Evolutionary conservation across 2,888 invertebrate species (phyloP).

Genomic region (Heliconius charithonia): DNA sequence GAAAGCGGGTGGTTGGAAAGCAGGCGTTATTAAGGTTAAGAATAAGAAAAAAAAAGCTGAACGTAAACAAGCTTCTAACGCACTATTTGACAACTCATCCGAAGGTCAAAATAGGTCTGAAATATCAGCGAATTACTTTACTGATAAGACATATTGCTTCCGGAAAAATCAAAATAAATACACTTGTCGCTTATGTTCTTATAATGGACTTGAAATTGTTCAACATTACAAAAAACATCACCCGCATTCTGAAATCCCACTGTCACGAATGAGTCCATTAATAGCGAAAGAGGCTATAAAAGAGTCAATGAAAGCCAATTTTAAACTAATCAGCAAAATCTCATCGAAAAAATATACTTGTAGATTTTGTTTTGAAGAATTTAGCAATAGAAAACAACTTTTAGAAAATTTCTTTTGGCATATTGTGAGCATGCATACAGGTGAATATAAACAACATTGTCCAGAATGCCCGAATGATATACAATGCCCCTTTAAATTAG

Average conservation of each 20-base stretch:
- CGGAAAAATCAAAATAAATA: slow-evolving; percentile 65
- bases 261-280: slow-evolving; percentile 83
- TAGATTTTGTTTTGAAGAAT: slow-evolving; percentile 74
- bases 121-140: slow-evolving; percentile 65
- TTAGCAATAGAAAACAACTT: slow-evolving; percentile 57
- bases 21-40: slow-evolving; percentile 72
- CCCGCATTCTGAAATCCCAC: slow-evolving; percentile 85
- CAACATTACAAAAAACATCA: slow-evolving; percentile 87
- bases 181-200: slow-evolving; percentile 85
- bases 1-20: slow-evolving; percentile 63
- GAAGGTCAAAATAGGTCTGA: slow-evolving; percentile 36
- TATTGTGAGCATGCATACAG: slow-evolving; percentile 88
- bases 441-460: slow-evolving; percentile 89
- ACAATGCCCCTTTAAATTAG: slow-evolving; percentile 64
- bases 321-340: slow-evolving; percentile 65
- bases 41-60: slow-evolving; percentile 64
- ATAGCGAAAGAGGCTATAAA: slow-evolving; percentile 82
- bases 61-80: slow-evolving; percentile 43
- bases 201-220: slow-evolving; percentile 84
- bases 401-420: slow-evolving; percentile 87
- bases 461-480: slow-evolving; percentile 79
- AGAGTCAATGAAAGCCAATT: slow-evolving; percentile 76
- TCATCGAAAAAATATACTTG: slow-evolving; percentile 69
- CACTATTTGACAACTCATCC: slow-evolving; percentile 10
- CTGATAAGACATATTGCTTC: slow-evolving; percentile 76